These are phyloP conservation scores for Chelon auratus DNA, from an alignment of 2,797 vertebrate genomes.

Conservation along the genomic window DNA sequence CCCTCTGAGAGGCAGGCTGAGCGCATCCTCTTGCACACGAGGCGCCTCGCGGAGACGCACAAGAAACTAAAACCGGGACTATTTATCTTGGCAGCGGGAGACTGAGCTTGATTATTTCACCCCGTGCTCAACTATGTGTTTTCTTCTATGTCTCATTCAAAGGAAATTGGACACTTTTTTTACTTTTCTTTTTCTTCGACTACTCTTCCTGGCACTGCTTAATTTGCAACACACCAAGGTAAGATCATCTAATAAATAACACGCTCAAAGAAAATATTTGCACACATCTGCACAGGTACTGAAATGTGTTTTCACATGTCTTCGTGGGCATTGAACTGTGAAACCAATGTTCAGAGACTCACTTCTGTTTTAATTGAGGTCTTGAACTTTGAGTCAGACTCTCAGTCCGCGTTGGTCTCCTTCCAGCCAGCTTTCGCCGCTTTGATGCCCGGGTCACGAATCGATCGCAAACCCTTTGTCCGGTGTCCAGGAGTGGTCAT, in stretches of 20 bases:
- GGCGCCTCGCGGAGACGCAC: constrained; percentile 29
- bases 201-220: not conserved
- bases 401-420: not conserved
- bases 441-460: not conserved
- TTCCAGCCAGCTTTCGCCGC: not conserved
- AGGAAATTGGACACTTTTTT: constrained; percentile 29
- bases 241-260: constrained; percentile 17
- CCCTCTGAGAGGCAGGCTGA: constrained; percentile 50
- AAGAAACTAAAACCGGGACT: constrained; percentile 11
- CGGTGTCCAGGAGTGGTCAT: constrained; percentile 29
- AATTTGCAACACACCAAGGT: constrained; percentile 60
- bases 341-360: not conserved
- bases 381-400: not conserved
- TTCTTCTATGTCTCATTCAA: constrained; percentile 15
- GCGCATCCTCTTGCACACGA: constrained; percentile 37
- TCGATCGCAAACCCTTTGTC: constrained; percentile 31
- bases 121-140: not conserved
- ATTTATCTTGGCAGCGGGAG: not conserved
- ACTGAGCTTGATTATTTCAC: not conserved
- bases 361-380: not conserved
- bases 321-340: not conserved
- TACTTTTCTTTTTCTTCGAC: constrained; percentile 20
- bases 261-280: not conserved
- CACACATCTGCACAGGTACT: not conserved
- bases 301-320: too few relatives aligned